These are phyloP conservation scores for Portunus trituberculatus DNA, from an alignment of 1,140 invertebrate genomes.

Conservation along the genomic window DNA sequence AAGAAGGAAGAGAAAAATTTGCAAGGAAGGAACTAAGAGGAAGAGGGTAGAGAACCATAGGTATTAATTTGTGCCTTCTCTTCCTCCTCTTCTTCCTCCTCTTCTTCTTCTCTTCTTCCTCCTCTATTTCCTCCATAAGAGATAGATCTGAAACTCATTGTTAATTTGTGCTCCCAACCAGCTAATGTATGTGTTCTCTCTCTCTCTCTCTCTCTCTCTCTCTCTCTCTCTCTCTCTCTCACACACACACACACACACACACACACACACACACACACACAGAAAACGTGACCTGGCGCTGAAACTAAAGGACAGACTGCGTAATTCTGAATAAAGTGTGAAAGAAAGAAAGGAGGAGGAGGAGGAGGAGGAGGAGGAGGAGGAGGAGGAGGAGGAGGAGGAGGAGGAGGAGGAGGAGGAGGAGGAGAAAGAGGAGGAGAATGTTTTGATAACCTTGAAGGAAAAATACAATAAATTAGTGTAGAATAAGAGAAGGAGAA, in stretches of 20 bases:
- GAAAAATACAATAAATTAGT: too few relatives aligned
- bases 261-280: too few relatives aligned
- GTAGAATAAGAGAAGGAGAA: not conserved
- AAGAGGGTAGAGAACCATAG: not conserved
- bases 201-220: constrained; percentile 1
- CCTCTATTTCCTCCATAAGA: not conserved
- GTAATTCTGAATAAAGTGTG: not conserved
- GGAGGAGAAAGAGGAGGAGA: too few relatives aligned
- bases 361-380: not conserved
- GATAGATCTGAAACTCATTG: too few relatives aligned
- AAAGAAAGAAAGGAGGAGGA: not conserved
- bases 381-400: not conserved
- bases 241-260: too few relatives aligned
- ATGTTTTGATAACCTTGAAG: too few relatives aligned
- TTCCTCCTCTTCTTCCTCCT: not conserved
- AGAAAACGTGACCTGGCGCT: not conserved
- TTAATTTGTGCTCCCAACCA: too few relatives aligned
- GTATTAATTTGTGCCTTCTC: not conserved
- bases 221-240: constrained; percentile 5
- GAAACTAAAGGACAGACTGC: not conserved
- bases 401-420: not conserved
- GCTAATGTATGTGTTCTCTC: not conserved
- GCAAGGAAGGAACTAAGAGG: not conserved
- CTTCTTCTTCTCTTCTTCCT: not conserved
- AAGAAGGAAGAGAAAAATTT: too few relatives aligned